Base-by-base conservation (phyloP, 2,113 vertebrate genomes). In the Amia ocellicauda region DNA sequence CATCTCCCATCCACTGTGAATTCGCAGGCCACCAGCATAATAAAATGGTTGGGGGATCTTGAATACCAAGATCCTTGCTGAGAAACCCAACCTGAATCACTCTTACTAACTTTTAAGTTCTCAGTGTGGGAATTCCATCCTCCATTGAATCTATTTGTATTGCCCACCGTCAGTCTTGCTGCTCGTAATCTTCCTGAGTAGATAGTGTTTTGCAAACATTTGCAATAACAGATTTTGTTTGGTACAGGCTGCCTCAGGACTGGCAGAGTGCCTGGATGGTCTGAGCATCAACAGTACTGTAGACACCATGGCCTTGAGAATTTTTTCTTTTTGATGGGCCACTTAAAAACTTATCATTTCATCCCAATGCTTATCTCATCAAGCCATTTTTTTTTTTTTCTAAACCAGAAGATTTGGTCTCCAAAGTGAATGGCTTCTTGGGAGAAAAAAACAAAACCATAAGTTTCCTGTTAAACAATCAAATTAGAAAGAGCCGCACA, bases 131-230 rank as follows among this genome's bases (percentile, higher is more conserved):
- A 47, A 47, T 47, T 19, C 45, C n/a, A 19, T 42, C 40, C 16
- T 42, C 40, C 40, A 2, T 11, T 42, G 8, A 42, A 42, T 42
- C 40, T 5, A 47, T 47, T 47, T 20, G 45, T 47, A 47, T 47
- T 2, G n/a, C 11, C 11, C 45, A 17, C 45, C 14, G 9, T 47
- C 45, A 19, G 40, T 42, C n/a, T 47, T 4, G 3, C 45, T 47
- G 10, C 45, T 16, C n/a, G 45, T 13, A 47, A 9, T 47, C 13
- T 16, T 47, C 45, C 45, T 16, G n/a, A 47, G 16, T 17, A 47
- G 45, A 47, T 47, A 47, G 13, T 47, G 45, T 47, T 47, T 47
- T 47, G 45, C 45, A 47, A 47, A 47, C 45, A 47, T 19, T 47
- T 19, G 14, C 4, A 5, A 47, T n/a, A 47, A 47, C 45, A 47